Evolutionary conservation across 2,888 invertebrate species (phyloP), one percentile per base, ranked within the genome.

Genomic region (Coelinius sp.): DNA sequence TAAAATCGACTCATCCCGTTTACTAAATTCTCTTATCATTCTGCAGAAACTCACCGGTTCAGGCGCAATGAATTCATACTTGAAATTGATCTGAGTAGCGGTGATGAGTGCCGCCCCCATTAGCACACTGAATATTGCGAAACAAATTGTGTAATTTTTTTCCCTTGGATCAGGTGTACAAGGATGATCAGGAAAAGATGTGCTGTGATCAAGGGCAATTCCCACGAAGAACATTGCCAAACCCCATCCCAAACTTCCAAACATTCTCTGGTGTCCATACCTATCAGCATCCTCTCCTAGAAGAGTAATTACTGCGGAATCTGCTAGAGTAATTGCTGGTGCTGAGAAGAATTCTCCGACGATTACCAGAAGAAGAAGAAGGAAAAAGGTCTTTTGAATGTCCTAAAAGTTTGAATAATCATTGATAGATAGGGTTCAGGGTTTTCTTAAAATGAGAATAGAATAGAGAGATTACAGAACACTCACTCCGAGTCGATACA

Each of bases 211-310:
- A 74, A 99, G 90, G 1, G 96, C 97, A 81, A 97, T 97, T 73
- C 97, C 97, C 73, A 99, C 97, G 86, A 99, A 94, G 89, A 99
- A 99, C 99, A 99, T 99, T 56, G 99, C 95, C 80, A 99, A 90
- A 27, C 97, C 99, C 99, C 99, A 99, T 53, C 99, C 99, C 70
- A 98, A 90, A 17, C 97, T 98, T 1, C 98, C 98, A 85, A 98
- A 99, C 97, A 99, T 98, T 79, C 99, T 92, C 89, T 99, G 99
- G 83, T 97, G 95, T 0, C 98, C 98, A 87, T 99, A 97, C 79
- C 94, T 92, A 83, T 95, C 95, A 0, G 94, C 94, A 84, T 95
- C 96, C 84, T 97, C 96, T 0, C 96, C 97, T 0, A 98, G 91
- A 77, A 96, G 90, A 2, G 95, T 95, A 75, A 97, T 94, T 49